These are phyloP conservation scores for Cryptomyrus ogoouensis DNA, from an alignment of 2,113 vertebrate genomes.

Conservation along the genomic window DNA sequence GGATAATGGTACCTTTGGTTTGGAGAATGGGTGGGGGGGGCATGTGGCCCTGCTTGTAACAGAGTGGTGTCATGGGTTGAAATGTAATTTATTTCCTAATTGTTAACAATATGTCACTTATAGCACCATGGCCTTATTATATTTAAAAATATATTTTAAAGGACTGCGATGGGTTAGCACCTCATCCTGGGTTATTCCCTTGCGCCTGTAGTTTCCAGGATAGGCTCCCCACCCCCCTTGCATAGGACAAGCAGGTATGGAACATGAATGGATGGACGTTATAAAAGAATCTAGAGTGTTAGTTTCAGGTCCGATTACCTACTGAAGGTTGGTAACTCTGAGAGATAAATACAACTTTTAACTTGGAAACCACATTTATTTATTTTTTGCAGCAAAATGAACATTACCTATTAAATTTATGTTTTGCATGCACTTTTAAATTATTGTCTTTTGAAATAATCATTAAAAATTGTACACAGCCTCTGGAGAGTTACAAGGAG, in stretches of 20 bases:
- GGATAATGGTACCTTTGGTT: too few relatives aligned
- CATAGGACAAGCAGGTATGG: neutral
- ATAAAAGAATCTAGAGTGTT: too few relatives aligned
- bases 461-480: neutral
- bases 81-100: too few relatives aligned
- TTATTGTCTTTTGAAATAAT: neutral
- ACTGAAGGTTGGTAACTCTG: neutral
- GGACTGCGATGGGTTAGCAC: too few relatives aligned
- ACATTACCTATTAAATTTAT: neutral
- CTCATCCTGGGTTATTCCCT: too few relatives aligned
- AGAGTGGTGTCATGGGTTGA: too few relatives aligned
- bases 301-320: too few relatives aligned
- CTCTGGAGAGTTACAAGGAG: neutral
- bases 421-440: neutral
- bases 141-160: too few relatives aligned
- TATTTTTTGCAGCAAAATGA: neutral
- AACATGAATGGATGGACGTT: neutral
- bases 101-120: too few relatives aligned
- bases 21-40: too few relatives aligned
- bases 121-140: too few relatives aligned
- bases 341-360: neutral
- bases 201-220: neutral
- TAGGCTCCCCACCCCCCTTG: neutral
- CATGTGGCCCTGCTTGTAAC: too few relatives aligned
- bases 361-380: neutral